phyloP scores from a whole-genome alignment of 2,888 invertebrate species.

The Lacanobia wlatinum region DNA sequence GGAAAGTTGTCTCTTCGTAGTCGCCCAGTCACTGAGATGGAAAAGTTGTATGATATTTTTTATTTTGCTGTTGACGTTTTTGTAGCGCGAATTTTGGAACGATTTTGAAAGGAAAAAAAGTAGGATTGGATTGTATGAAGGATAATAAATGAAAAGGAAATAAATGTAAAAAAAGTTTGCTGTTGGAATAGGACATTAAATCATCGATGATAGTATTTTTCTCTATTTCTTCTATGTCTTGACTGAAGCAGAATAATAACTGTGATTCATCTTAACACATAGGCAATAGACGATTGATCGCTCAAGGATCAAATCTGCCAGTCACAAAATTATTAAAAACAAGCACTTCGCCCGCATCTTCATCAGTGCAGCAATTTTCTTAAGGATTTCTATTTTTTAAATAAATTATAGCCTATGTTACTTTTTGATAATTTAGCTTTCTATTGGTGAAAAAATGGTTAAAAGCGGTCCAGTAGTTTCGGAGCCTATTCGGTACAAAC shows the following conservation, averaged over 20 bases:
- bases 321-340: background rate
- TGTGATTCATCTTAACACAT: background rate
- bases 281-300: background rate
- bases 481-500: no score
- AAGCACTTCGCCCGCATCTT: no score
- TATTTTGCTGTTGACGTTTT: background rate
- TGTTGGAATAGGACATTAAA: background rate
- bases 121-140: background rate
- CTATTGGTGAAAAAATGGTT: no score
- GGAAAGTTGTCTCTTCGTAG: conserved; percentile 65
- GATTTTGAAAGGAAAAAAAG: no score
- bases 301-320: background rate
- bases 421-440: no score
- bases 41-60: conserved; percentile 11
- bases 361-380: no score
- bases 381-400: no score
- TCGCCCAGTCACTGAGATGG: conserved; percentile 63
- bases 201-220: background rate
- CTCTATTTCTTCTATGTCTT: background rate
- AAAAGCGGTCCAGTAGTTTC: no score
- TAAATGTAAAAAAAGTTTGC: background rate
- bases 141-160: background rate
- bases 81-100: no score
- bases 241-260: background rate
- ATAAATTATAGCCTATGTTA: no score